Evolutionary conservation across 1,140 invertebrate species (phyloP), one percentile per base, ranked within the genome.

Genomic region (Atta colombica): DNA sequence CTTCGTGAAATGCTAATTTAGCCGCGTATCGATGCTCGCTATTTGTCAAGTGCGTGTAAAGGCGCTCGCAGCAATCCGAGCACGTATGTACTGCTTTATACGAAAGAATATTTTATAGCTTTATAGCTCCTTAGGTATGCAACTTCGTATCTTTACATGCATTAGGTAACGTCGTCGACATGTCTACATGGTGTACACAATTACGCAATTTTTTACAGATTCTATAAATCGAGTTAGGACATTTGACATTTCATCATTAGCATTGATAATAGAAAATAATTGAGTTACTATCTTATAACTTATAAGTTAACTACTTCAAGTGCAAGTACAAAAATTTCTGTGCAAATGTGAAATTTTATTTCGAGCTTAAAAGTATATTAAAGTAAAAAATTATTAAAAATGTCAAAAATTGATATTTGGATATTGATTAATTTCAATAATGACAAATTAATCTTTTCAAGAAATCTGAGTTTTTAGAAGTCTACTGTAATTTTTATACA

Each of bases 1-100:
- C 51, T 60, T 39, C 51, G 78, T 35, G 28, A 84, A 61, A 84
- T 75, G 80, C 80, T 75, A 84, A 84, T 84, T 84, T 75, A 63
- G 25, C 25, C n/a, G 25, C 7, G 55, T 75, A 84, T 84, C 80
- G 68, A 58, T 82, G 53, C 28, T 31, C 25, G 55, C 69, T 51
- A 75, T 84, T 84, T 84, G 55, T 75, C 55, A 74, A 82, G 69
- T 21, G 14, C 35, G 28, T 12, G n/a, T 45, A 69, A 81, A 80
- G n/a, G 31, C 66, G 25, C 68, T 75, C 45, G 69, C 58, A 58
- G 39, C 55, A 21, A 84, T 63, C 28, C 69, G 28, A n/a, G 78
- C 51, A 72, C 66, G 51, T 81, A 81, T 31, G 66, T 21, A 4
- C 14, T 39, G 25, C 31, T 61, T 75, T 74, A 75, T 74, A 35